Evolutionary conservation across 2,888 invertebrate species (phyloP).

Genomic region (Chrysolina haemoptera): DNA sequence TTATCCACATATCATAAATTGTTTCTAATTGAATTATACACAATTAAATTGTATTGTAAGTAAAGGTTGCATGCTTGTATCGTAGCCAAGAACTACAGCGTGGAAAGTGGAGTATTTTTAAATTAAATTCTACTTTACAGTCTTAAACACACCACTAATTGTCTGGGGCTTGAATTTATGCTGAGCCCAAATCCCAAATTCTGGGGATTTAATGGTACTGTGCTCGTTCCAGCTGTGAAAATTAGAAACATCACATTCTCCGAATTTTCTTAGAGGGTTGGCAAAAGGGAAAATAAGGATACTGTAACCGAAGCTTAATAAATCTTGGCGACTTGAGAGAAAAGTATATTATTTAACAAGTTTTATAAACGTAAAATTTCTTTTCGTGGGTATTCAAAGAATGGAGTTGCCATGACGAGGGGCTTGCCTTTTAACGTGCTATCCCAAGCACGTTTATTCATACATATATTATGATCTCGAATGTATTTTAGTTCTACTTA

Average conservation of each 20-base stretch:
- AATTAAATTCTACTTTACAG: slow-evolving; percentile 38
- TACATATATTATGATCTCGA: too few relatives aligned
- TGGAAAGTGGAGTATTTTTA: slow-evolving; percentile 36
- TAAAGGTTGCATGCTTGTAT: slow-evolving; percentile 37
- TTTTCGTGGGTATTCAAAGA: too few relatives aligned
- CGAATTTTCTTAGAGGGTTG: slow-evolving; percentile 15
- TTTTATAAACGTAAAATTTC: too few relatives aligned
- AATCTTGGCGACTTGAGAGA: not conserved
- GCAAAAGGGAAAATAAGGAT: not conserved
- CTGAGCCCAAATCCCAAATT: slow-evolving; percentile 24
- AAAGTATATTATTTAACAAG: too few relatives aligned
- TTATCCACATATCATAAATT: slow-evolving; percentile 53
- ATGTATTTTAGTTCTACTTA: too few relatives aligned
- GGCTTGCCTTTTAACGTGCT: too few relatives aligned
- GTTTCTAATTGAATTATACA: slow-evolving; percentile 55
- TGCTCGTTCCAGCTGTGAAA: slow-evolving; percentile 5
- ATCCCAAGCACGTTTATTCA: too few relatives aligned
- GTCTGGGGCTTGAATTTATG: slow-evolving; percentile 29
- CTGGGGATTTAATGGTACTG: slow-evolving; percentile 6
- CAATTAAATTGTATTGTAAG: slow-evolving; percentile 48
- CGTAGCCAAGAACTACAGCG: slow-evolving; percentile 35
- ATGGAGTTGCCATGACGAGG: too few relatives aligned
- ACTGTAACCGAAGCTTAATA: not conserved
- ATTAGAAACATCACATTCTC: slow-evolving; percentile 18
- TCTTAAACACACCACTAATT: slow-evolving; percentile 42